Evolutionary conservation across 2,113 vertebrate genomes (phyloP).

Genomic region (Rhinichthys klamathensis): DNA sequence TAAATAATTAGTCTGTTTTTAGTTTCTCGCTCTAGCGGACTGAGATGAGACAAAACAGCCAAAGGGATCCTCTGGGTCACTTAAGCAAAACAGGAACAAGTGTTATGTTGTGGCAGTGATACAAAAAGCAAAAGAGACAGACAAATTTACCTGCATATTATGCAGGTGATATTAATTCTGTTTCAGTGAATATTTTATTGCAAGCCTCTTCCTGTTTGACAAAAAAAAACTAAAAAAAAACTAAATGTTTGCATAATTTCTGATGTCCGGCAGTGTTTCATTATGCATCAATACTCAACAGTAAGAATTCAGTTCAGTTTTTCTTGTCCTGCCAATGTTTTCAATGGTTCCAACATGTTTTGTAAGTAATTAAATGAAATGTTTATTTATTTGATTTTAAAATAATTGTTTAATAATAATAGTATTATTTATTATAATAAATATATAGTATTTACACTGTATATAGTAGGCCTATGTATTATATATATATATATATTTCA

Average conservation of each 20-base stretch:
- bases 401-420: neutral
- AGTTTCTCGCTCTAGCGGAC: constrained; percentile 2
- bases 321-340: neutral
- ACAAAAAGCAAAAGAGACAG: neutral
- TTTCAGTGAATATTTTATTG: neutral
- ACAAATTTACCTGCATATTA: neutral
- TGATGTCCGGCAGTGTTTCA: neutral
- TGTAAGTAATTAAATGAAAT: neutral
- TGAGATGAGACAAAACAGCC: constrained; percentile 15
- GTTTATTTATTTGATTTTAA: neutral
- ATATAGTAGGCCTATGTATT: too few species aligned
- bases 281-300: neutral
- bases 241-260: neutral
- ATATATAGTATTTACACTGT: too few species aligned
- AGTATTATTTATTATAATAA: too few species aligned
- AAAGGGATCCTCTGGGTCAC: neutral
- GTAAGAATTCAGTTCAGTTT: neutral
- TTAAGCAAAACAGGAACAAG: constrained; percentile 20
- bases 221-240: neutral
- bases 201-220: neutral
- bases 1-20: constrained; percentile 22
- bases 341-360: neutral
- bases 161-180: too few species aligned
- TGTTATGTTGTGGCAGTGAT: constrained; percentile 1
- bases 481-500: too few species aligned